Evolutionary conservation across 2,113 vertebrate species (phyloP).

Genomic region (Barnardius zonarius): DNA sequence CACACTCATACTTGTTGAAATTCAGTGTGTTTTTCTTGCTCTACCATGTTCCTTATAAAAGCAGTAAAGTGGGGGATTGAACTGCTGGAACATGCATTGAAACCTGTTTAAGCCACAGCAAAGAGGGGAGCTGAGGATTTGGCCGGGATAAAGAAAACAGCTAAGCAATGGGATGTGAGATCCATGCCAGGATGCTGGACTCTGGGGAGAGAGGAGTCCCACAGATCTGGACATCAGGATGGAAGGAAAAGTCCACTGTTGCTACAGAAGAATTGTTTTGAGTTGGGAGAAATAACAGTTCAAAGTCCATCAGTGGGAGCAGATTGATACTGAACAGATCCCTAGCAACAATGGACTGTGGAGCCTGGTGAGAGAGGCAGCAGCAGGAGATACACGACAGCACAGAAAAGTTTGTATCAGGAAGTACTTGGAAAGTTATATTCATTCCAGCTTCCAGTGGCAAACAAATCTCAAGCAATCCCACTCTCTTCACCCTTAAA

Average conservation of each 20-base stretch:
- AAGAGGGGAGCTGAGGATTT: neutral
- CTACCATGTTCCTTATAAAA: neutral
- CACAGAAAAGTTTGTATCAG: neutral
- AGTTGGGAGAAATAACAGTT: neutral
- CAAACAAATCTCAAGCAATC: neutral
- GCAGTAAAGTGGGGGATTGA: neutral
- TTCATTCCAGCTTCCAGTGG: neutral
- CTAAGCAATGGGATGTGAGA: neutral
- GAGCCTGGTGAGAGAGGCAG: neutral
- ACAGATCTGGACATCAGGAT: neutral
- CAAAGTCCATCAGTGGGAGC: neutral
- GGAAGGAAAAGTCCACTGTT: neutral
- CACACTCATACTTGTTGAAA: neutral
- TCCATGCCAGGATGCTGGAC: neutral
- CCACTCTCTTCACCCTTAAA: neutral
- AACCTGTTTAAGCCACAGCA: neutral
- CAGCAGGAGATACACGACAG: neutral
- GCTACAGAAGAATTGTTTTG: neutral
- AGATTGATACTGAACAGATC: neutral
- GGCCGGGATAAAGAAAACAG: neutral
- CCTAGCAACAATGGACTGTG: fast-evolving
- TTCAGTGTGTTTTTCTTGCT: neutral
- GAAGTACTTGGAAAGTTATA: neutral
- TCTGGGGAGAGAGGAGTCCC: neutral
- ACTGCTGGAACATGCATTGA: neutral